These are phyloP conservation scores for Microplitis deprimator DNA, from an alignment of 2,888 invertebrate genomes.

Conservation along the genomic window DNA sequence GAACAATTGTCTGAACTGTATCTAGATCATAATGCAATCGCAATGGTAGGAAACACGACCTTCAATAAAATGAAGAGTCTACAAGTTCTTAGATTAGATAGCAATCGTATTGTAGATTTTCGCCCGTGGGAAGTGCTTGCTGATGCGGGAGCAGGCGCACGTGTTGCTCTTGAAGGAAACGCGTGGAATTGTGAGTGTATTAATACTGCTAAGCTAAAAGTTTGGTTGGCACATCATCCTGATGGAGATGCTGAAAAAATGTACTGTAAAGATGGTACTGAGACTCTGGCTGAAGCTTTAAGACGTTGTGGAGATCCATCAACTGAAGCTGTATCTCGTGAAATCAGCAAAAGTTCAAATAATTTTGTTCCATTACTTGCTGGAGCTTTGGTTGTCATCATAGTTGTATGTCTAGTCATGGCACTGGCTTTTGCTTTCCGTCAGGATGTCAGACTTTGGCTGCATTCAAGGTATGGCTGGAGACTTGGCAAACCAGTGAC, in stretches of 20 bases:
- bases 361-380: conserved; percentile 84
- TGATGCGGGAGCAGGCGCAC: conserved; percentile 74
- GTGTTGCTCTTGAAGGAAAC: conserved; percentile 83
- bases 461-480: conserved; percentile 84
- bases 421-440: conserved; percentile 83
- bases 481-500: conserved; percentile 73
- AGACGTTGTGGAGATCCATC: conserved; percentile 78
- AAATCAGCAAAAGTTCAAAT: conserved; percentile 78
- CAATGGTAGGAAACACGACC: conserved; percentile 82
- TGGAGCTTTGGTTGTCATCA: conserved; percentile 79
- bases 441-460: conserved; percentile 84
- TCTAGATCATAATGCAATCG: conserved; percentile 83
- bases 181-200: conserved; percentile 89
- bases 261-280: conserved; percentile 77
- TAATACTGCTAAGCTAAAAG: conserved; percentile 79
- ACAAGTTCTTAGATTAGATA: conserved; percentile 82
- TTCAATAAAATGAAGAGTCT: conserved; percentile 82
- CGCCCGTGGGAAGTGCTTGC: conserved; percentile 80
- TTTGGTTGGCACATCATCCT: conserved; percentile 79
- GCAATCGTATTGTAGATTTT: conserved; percentile 84
- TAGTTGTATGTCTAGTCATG: conserved; percentile 79
- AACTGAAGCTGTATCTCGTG: conserved; percentile 79
- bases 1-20: conserved; percentile 83
- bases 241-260: conserved; percentile 79
- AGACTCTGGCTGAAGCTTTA: conserved; percentile 74